Conservation (phyloP, 2,888 invertebrate species). For the Cerceris ruficornis region DNA sequence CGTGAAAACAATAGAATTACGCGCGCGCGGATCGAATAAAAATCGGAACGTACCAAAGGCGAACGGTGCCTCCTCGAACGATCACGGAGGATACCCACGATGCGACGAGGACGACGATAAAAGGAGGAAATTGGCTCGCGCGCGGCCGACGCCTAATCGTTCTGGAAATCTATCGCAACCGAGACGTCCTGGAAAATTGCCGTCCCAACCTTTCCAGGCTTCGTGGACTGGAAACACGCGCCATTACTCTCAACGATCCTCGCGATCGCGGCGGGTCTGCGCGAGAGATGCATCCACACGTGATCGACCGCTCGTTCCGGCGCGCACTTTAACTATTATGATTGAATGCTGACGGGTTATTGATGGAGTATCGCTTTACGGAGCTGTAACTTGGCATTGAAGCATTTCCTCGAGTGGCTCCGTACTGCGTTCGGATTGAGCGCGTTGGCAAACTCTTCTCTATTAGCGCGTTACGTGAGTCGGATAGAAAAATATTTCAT, state of each 20-base stretch:
- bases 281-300: slow-evolving; percentile 49
- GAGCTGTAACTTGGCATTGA: slow-evolving; percentile 9
- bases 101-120: slow-evolving; percentile 15
- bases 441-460: no score
- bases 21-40: slow-evolving; percentile 77
- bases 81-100: slow-evolving; percentile 13
- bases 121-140: slow-evolving; percentile 63
- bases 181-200: slow-evolving; percentile 65
- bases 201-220: slow-evolving; percentile 28
- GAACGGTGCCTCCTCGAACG: background rate
- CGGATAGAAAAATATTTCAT: no score
- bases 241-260: slow-evolving; percentile 37
- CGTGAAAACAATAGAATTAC: slow-evolving; percentile 82
- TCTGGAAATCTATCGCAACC: slow-evolving; percentile 60
- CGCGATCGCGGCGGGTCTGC: slow-evolving; percentile 23
- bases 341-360: slow-evolving; percentile 24
- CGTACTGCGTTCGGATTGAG: background rate
- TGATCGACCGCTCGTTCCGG: slow-evolving; percentile 36
- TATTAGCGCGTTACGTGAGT: no score
- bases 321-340: slow-evolving; percentile 26
- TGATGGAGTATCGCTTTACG: slow-evolving; percentile 25
- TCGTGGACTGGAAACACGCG: slow-evolving; percentile 36
- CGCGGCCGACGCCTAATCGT: slow-evolving; percentile 57
- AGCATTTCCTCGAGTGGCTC: slow-evolving; percentile 3
- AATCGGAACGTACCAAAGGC: slow-evolving; percentile 59